Evolutionary conservation across 2,888 invertebrate species (phyloP).

Genomic region (Diploptera punctata): DNA sequence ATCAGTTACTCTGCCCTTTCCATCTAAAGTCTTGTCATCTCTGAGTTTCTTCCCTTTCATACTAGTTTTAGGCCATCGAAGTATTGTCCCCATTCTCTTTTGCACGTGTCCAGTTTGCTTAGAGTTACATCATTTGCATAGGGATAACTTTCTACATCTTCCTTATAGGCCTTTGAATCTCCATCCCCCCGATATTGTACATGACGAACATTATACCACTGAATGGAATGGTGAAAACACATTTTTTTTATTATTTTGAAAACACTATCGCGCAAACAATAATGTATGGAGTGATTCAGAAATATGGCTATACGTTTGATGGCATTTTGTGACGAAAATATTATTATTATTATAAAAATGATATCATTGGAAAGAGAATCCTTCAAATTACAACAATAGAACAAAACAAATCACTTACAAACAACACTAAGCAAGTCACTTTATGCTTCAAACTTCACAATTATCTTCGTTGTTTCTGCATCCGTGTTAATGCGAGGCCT

Average conservation of each 20-base stretch:
- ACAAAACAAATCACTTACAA: no score
- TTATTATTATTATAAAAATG: no score
- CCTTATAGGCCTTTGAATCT: conserved; percentile 3
- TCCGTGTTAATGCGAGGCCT: no score
- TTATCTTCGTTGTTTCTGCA: no score
- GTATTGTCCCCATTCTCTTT: background rate
- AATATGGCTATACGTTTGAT: no score
- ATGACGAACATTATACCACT: background rate
- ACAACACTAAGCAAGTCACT: no score
- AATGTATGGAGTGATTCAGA: no score
- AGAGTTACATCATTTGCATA: background rate
- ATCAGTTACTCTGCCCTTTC: background rate
- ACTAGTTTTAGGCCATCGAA: background rate
- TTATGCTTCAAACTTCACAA: no score
- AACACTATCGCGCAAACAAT: no score
- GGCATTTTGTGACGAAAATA: no score
- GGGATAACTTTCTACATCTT: background rate
- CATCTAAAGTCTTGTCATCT: background rate
- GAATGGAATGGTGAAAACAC: background rate
- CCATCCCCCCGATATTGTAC: background rate
- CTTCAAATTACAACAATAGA: no score
- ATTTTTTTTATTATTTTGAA: background rate
- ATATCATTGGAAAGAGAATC: no score
- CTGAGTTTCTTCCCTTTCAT: background rate
- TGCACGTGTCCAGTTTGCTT: conserved; percentile 3